phyloP scores from a whole-genome alignment of 1,140 invertebrate genomes.

The Calosoma granatense region DNA sequence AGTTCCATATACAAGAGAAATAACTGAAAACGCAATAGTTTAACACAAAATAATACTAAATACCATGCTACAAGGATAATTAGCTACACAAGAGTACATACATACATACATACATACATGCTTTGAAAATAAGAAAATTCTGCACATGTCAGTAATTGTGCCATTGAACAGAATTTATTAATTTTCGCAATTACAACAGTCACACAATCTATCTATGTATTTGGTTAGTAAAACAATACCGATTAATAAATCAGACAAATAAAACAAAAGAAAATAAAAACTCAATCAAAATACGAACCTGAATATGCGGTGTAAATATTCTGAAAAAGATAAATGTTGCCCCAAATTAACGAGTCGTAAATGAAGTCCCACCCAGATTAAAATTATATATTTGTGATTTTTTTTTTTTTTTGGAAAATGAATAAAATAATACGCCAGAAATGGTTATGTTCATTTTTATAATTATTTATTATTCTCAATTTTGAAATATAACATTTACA shows the following conservation, averaged over 20 bases:
- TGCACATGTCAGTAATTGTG: no score
- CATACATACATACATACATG: no score
- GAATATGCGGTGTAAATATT: slow-evolving; percentile 7
- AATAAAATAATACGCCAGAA: slow-evolving; percentile 16
- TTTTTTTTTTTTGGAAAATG: background rate
- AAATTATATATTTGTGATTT: background rate
- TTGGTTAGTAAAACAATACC: background rate
- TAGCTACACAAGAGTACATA: no score
- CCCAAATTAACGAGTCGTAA: background rate
- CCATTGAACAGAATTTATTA: no score
- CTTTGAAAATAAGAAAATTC: no score
- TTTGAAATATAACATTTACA: slow-evolving; percentile 37
- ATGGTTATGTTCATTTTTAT: slow-evolving; percentile 13
- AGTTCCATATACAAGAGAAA: no score
- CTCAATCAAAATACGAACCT: background rate
- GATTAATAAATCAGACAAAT: background rate
- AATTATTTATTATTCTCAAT: slow-evolving; percentile 35
- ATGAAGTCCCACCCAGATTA: background rate
- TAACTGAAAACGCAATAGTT: no score
- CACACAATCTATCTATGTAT: no score
- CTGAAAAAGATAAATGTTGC: background rate
- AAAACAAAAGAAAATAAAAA: background rate
- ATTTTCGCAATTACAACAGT: no score
- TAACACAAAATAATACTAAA: no score
- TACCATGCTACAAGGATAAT: no score